phyloP scores from a whole-genome alignment of 2,888 invertebrate genomes.

The Xanthia icteritia region DNA sequence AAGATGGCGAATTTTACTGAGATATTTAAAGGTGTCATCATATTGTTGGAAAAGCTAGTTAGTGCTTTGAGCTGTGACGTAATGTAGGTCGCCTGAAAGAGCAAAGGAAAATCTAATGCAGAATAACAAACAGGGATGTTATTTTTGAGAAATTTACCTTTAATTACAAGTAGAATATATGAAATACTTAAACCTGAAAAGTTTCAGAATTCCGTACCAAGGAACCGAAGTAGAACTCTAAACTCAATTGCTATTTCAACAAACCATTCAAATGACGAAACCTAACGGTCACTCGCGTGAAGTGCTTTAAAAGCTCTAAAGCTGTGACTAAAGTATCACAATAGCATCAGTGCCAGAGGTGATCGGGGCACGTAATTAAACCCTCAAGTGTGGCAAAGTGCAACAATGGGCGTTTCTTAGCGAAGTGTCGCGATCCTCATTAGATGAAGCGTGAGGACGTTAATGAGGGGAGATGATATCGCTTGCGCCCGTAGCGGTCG shows the following conservation, averaged over 20 bases:
- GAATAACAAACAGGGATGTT: not conserved
- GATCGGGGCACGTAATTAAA: constrained; percentile 71
- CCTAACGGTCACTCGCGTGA: constrained; percentile 37
- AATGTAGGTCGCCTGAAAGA: not conserved
- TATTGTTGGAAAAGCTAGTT: constrained; percentile 6
- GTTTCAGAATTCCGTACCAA: not conserved
- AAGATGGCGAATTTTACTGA: constrained; percentile 60
- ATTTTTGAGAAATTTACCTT: not conserved
- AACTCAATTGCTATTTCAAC: constrained; percentile 21
- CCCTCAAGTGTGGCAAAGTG: constrained; percentile 71
- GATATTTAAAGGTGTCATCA: constrained; percentile 16
- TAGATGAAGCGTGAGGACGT: constrained; percentile 81
- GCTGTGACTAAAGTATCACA: constrained; percentile 50
- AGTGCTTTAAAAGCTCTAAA: constrained; percentile 43
- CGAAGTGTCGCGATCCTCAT: constrained; percentile 83
- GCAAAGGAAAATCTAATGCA: not conserved
- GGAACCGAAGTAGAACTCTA: constrained; percentile 8
- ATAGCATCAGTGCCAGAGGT: constrained; percentile 60
- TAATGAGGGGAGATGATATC: constrained; percentile 87
- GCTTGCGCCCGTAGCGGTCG: constrained; percentile 64
- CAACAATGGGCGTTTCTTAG: constrained; percentile 69
- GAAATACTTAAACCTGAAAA: not conserved
- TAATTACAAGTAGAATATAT: not conserved
- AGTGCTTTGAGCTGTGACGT: constrained; percentile 11
- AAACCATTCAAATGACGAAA: constrained; percentile 25